Conservation (phyloP, 2,888 invertebrate genomes). For the Ectemnius cavifrons region DNA sequence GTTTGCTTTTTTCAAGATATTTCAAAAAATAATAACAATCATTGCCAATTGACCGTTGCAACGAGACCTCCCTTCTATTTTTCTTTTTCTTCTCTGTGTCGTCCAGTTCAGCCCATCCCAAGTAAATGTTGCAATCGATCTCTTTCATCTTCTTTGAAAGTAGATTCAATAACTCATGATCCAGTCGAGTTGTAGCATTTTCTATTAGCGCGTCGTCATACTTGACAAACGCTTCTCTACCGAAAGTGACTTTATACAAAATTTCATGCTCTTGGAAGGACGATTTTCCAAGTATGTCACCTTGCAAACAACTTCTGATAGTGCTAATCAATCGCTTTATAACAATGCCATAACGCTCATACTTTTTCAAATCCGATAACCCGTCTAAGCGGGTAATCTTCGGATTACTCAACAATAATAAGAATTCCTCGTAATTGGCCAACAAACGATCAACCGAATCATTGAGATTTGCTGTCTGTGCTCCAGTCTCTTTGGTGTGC, state of each 20-base stretch:
- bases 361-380: constrained; percentile 36
- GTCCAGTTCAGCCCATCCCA: constrained; percentile 70
- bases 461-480: constrained; percentile 54
- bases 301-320: constrained; percentile 53
- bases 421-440: constrained; percentile 61
- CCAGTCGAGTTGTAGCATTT: constrained; percentile 47
- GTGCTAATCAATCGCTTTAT: constrained; percentile 62
- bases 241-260: constrained; percentile 67
- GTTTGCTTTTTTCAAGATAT: constrained; percentile 49
- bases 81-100: constrained; percentile 58
- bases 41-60: constrained; percentile 70
- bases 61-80: constrained; percentile 56
- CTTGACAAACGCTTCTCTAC: constrained; percentile 47
- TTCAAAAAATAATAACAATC: constrained; percentile 66
- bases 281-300: constrained; percentile 1
- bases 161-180: constrained; percentile 58
- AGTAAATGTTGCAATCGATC: constrained; percentile 66
- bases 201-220: constrained; percentile 45
- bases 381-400: constrained; percentile 53
- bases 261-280: constrained; percentile 44
- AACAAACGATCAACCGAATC: constrained; percentile 54
- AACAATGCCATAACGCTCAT: constrained; percentile 61
- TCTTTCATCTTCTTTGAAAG: constrained; percentile 67
- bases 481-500: constrained; percentile 47
- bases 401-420: constrained; percentile 54